Conservation (phyloP, 2,888 invertebrate genomes). For the Mythimna albipuncta region DNA sequence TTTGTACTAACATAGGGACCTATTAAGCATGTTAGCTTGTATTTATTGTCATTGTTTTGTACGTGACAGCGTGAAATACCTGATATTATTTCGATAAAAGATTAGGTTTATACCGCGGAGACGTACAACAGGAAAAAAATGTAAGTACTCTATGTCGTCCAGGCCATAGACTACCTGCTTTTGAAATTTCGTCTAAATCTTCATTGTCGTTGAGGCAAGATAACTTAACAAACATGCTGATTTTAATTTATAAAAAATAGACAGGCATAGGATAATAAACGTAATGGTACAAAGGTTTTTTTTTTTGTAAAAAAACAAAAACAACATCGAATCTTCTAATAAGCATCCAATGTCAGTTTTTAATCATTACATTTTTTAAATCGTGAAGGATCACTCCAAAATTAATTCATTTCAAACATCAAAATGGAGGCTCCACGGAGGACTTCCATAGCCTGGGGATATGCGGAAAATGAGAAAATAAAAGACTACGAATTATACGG, state of each 20-base stretch:
- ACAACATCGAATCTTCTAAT: slow-evolving; percentile 27
- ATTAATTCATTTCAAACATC: slow-evolving; percentile 72
- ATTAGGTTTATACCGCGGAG: background rate
- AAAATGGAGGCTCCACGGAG: slow-evolving; percentile 58
- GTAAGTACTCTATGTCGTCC: background rate
- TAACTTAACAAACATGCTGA: background rate
- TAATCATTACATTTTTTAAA: slow-evolving; percentile 59
- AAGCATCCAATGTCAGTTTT: background rate
- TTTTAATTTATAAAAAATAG: no score
- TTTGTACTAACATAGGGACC: background rate
- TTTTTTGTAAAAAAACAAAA: background rate
- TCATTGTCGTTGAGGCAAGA: background rate
- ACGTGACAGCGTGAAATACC: no score
- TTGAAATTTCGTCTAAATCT: background rate
- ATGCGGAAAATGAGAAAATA: slow-evolving; percentile 10
- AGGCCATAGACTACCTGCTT: background rate
- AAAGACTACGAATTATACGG: slow-evolving; percentile 11
- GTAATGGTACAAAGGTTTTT: no score
- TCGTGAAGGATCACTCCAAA: slow-evolving; percentile 60
- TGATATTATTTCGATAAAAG: no score
- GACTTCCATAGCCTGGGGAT: slow-evolving; percentile 30
- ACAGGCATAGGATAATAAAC: no score
- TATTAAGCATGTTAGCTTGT: no score
- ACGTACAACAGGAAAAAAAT: no score
- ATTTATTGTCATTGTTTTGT: no score